Evolutionary conservation across 2,888 invertebrate genomes (phyloP), one percentile per base, ranked within the genome.

Genomic region (Lepidocyrtinus sp.): DNA sequence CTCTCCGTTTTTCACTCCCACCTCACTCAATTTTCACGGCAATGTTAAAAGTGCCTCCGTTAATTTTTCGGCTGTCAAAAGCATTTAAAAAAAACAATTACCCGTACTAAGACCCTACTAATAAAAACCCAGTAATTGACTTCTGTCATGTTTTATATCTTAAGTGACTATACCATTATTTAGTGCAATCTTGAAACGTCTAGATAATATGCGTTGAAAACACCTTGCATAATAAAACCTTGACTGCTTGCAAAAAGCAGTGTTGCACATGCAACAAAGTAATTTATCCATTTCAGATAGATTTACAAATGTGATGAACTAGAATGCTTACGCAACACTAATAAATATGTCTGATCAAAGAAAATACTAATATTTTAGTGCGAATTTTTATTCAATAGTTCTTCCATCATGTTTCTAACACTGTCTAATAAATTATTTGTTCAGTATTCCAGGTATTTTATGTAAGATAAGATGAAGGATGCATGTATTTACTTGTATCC

Each of bases 1-100:
- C 27, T 9, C 17, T 50, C 62, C 50, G n/a, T n/a, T n/a, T n/a
- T n/a, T n/a, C n/a, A n/a, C 67, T 75, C 59, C 75, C 75, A 68
- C 68, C 79, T 70, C 45, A 19, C 50, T 27, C 21, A 22, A 7
- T 22, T 65, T 22, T 22, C 9, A 61, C 19, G 64, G 69, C 46
- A 50, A 70, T 64, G 71, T 59, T 27, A 70, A 69, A 75, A 80
- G 74, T 75, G 79, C 79, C 74, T 74, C 79, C 74, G 74, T 65
- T 75, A 80, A 80, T 80, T 80, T 75, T 80, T 70, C 79, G 74
- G 79, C 74, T 80, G 79, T 80, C 79, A 75, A 74, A 80, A 15
- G 26, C 69, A 36, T 67, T 64, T 59, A 12, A 12, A 36, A 36
- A 36, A 36, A 55, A 55, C 55, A 9, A 55, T 36, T 36, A 36